A percentile compares a stretch with the other conserved stretches of the same genome.
Conservation (phyloP, 2,113 vertebrate genomes). For the Notothenia rossii region DNA sequence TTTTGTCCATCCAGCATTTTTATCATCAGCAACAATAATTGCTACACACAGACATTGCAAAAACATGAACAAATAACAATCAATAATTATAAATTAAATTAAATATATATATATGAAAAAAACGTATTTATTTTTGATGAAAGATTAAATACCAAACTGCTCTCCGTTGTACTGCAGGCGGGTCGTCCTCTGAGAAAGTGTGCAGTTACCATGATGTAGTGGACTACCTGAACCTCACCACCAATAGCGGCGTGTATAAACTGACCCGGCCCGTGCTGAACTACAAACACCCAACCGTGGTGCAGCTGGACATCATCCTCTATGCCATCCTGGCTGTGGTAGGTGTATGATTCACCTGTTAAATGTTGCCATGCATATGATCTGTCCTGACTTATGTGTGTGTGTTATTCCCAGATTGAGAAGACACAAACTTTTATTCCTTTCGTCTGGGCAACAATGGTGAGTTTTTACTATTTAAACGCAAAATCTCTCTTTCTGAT, state of each 20-base stretch:
- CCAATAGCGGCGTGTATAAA: slow-evolving; percentile 47
- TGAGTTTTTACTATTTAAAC: slow-evolving; percentile 43
- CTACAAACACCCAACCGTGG: slow-evolving; percentile 62
- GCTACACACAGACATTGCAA: neutral
- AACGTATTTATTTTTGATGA: neutral
- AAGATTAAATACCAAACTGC: too few relatives aligned
- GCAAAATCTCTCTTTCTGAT: neutral
- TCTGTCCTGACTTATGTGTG: neutral
- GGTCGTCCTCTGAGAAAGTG: slow-evolving; percentile 27
- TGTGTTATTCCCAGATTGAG: slow-evolving; percentile 68
- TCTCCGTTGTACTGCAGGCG: slow-evolving; percentile 31
- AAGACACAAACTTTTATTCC: slow-evolving; percentile 79
- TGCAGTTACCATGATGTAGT: slow-evolving; percentile 79
- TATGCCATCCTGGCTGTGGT: slow-evolving; percentile 79
- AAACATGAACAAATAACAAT: neutral
- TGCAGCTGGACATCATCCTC: slow-evolving; percentile 72
- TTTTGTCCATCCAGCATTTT: too few relatives aligned
- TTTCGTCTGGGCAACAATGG: slow-evolving; percentile 68
- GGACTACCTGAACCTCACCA: slow-evolving; percentile 78
- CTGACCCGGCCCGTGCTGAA: slow-evolving; percentile 75
- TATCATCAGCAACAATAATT: too few relatives aligned
- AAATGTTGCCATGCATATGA: neutral
- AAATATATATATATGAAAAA: neutral
- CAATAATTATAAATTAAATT: neutral
- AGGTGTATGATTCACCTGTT: neutral